A percentile compares a stretch with the other conserved stretches of the same genome.
phyloP scores from a whole-genome alignment of 2,113 vertebrate genomes.

The Acrocephalus arundinaceus region DNA sequence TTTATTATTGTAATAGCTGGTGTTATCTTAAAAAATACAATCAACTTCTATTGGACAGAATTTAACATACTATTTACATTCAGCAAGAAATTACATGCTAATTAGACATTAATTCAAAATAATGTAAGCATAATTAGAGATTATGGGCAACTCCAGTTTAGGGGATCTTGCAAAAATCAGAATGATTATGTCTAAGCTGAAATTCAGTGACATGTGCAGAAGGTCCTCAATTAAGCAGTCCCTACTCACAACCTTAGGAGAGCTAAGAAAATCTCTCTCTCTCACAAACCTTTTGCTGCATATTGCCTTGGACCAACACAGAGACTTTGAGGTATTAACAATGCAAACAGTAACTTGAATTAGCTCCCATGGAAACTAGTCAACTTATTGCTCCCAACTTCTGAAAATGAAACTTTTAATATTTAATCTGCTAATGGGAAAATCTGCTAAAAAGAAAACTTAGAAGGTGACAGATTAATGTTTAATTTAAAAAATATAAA shows the following conservation, averaged over 20 bases:
- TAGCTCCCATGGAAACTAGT: constrained; percentile 65
- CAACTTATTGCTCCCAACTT: constrained; percentile 23
- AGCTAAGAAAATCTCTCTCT: neutral
- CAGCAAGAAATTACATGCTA: neutral
- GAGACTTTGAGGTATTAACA: neutral
- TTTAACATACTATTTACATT: neutral
- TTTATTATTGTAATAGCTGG: neutral
- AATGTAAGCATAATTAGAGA: neutral
- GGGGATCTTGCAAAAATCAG: neutral
- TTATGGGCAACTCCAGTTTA: neutral
- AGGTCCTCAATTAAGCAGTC: neutral
- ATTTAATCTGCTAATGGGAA: neutral
- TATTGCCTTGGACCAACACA: neutral
- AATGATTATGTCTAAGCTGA: neutral
- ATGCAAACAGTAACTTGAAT: constrained; percentile 38
- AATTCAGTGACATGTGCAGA: neutral
- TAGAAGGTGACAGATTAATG: neutral
- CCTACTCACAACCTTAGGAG: neutral
- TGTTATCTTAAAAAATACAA: neutral
- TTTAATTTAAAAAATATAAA: neutral
- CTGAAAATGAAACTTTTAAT: constrained; percentile 14
- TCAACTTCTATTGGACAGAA: neutral
- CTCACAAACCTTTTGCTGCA: neutral
- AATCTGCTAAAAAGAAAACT: neutral
- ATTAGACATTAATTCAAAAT: neutral